phyloP scores from a whole-genome alignment of 2,113 vertebrate species.

The Apus apus region DNA sequence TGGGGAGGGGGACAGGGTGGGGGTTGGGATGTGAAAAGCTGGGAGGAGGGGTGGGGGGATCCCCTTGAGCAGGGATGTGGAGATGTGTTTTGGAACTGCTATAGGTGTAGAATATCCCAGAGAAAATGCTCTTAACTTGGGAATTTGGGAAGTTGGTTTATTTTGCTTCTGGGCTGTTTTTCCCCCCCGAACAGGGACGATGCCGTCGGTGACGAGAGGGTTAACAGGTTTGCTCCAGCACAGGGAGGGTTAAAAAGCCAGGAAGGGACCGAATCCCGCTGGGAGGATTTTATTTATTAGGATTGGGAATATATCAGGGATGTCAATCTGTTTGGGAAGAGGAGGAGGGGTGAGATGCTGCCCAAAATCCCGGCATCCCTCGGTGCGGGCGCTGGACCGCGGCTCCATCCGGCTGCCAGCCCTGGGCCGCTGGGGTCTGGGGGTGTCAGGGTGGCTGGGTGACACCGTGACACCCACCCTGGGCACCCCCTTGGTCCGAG shows the following conservation, averaged over 20 bases:
- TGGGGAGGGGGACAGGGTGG: too few relatives aligned
- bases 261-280: not conserved
- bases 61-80: not conserved
- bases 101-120: rapidly evolving
- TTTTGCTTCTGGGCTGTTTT: too few relatives aligned
- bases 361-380: slow-evolving; percentile 31
- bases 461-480: too few relatives aligned
- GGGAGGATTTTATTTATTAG: not conserved
- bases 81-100: too few relatives aligned
- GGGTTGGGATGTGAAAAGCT: too few relatives aligned
- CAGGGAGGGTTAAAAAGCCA: not conserved
- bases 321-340: not conserved
- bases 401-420: not conserved
- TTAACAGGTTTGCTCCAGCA: not conserved
- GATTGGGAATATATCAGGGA: not conserved
- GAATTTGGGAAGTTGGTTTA: not conserved
- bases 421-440: not conserved
- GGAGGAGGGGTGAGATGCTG: not conserved
- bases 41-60: too few relatives aligned
- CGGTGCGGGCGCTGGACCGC: not conserved
- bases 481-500: not conserved
- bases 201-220: not conserved
- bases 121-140: not conserved
- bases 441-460: not conserved
- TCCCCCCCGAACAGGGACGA: rapidly evolving